A percentile compares a stretch with the other conserved stretches of the same genome.
These are phyloP conservation scores for Melanotaenia boesemani DNA, from an alignment of 2,797 vertebrate species.

Conservation along the genomic window DNA sequence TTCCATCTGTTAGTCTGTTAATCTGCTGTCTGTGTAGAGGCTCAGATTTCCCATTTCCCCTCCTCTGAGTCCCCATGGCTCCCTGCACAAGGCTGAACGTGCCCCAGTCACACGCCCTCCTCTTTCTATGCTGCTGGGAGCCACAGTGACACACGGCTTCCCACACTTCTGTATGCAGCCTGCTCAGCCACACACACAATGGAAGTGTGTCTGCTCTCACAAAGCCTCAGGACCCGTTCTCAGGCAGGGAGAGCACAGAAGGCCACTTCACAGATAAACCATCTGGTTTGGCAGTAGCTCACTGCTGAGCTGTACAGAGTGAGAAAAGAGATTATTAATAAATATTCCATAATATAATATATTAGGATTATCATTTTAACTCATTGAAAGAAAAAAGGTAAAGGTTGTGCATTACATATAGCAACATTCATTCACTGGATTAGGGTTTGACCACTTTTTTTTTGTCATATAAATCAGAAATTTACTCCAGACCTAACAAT, in stretches of 20 bases:
- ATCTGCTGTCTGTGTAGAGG: constrained; percentile 35
- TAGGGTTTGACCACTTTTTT: neutral
- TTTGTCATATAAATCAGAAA: neutral
- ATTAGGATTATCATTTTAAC: neutral
- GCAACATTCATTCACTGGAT: neutral
- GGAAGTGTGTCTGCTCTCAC: constrained; percentile 80
- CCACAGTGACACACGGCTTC: constrained; percentile 79
- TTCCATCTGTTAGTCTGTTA: constrained; percentile 52
- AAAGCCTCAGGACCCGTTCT: constrained; percentile 62
- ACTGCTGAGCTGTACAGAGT: constrained; percentile 18
- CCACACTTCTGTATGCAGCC: constrained; percentile 81
- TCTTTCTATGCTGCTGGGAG: constrained; percentile 74
- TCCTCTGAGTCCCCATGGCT: constrained; percentile 52
- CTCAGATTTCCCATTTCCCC: constrained; percentile 50
- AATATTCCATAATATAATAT: neutral
- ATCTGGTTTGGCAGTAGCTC: constrained; percentile 65
- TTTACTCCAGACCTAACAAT: neutral
- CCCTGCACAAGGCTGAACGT: constrained; percentile 54
- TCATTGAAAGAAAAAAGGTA: neutral
- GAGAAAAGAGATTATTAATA: neutral
- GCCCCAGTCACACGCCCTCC: constrained; percentile 74
- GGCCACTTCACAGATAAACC: constrained; percentile 56
- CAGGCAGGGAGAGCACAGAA: constrained; percentile 50
- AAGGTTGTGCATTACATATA: neutral
- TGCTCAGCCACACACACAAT: constrained; percentile 75